A percentile compares a stretch with the other conserved stretches of the same genome.
These are phyloP conservation scores for Sericinus montela DNA, from an alignment of 2,888 invertebrate genomes.

Conservation along the genomic window DNA sequence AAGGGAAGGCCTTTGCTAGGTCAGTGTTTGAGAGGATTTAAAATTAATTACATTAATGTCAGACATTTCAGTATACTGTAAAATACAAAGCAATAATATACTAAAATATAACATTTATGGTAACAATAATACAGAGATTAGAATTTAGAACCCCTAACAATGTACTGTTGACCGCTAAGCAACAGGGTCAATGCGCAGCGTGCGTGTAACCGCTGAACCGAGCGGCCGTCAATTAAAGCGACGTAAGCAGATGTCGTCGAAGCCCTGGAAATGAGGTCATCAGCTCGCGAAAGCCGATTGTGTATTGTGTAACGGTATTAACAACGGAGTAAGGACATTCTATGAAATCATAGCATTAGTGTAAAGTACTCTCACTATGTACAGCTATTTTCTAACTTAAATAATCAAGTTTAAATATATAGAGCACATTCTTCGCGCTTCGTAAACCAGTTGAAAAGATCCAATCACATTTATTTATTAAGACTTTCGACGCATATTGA, in stretches of 20 bases:
- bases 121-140: no score
- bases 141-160: background rate
- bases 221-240: slow-evolving; percentile 4
- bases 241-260: slow-evolving; percentile 8
- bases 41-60: no score
- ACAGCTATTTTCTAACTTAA: background rate
- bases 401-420: background rate
- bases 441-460: no score
- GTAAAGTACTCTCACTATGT: background rate
- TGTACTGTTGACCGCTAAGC: background rate
- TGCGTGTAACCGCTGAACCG: background rate
- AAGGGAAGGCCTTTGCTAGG: no score
- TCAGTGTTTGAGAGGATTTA: no score
- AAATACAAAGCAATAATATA: no score
- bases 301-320: background rate
- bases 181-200: background rate
- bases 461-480: no score
- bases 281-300: slow-evolving; percentile 6
- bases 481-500: no score
- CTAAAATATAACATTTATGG: no score
- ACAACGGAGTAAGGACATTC: background rate
- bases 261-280: slow-evolving; percentile 12
- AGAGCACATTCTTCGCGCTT: background rate
- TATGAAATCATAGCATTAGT: slow-evolving; percentile 1
- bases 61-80: no score